Evolutionary conservation across 2,113 vertebrate genomes (phyloP), one percentile per base, ranked within the genome.

Genomic region (Numenius arquata): DNA sequence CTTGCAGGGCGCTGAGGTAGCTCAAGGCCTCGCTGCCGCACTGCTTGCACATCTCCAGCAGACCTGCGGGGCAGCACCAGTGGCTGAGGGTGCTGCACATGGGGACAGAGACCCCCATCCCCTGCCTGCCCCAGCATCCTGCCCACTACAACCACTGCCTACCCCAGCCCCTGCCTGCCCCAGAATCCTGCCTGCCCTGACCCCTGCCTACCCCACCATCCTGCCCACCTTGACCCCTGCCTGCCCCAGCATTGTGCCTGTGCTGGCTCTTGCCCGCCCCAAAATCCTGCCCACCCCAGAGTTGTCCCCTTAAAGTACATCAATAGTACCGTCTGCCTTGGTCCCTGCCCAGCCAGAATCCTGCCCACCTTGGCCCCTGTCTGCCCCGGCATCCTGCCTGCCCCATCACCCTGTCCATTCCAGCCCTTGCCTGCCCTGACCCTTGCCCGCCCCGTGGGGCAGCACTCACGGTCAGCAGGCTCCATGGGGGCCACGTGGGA

Each of bases 401-500:
- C 72, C 32, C 40, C 52, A 22, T 15, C 52, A 53, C 9, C 27
- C 52, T 53, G 55, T 21, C 55, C 30, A 7, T 56, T 56, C 55
- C 55, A 34, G 32, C 55, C 32, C 16, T 30, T 67, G 63, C 40
- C 40, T 29, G 7, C 29, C 40, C 20, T 11, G 6, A 40, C 23
- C 8, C 50, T 27, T 40, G 15, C 38, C 71, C 12, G 0, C 6
- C 9, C 45, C 4, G 1, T 2, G 1, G 12, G 27, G 8, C 27
- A 36, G 75, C 70, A 98, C 99, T 98, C 90, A 99, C 99, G 96
- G 61, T 99, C 99, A 0, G 99, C 99, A 4, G 99, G 98, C 90
- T 99, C 99, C 34, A 98, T 98, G 3, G 98, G 98, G 79, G 99
- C 98, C 98, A 98, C 97, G 67, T 99, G 99, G 62, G 99, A 99